Evolutionary conservation across 2,797 vertebrate species (phyloP).

Genomic region (Mormyrus proboscirostris): DNA sequence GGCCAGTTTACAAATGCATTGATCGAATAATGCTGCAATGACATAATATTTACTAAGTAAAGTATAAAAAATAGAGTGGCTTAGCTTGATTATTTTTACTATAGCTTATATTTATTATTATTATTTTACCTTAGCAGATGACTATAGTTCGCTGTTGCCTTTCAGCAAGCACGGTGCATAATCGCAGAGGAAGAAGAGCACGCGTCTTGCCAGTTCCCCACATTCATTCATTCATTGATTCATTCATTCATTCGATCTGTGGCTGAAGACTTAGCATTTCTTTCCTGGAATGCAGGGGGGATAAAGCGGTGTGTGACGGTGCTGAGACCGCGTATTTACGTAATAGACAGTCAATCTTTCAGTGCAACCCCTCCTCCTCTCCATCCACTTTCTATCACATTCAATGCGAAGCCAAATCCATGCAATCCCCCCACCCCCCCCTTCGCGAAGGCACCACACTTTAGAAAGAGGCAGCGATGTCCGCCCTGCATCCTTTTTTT

Average conservation of each 20-base stretch:
- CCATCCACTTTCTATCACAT: slow-evolving; percentile 32
- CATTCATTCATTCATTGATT: neutral
- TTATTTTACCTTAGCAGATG: neutral
- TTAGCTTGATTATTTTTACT: neutral
- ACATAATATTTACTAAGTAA: neutral
- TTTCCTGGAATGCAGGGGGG: slow-evolving; percentile 1
- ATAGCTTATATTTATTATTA: neutral
- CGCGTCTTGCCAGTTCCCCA: neutral
- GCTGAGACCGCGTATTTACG: slow-evolving; percentile 59
- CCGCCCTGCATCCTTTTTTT: slow-evolving; percentile 16
- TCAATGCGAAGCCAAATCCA: slow-evolving; percentile 44
- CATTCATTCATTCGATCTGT: slow-evolving; percentile 10
- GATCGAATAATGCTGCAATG: neutral
- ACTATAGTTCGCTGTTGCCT: neutral
- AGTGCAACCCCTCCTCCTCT: slow-evolving; percentile 48
- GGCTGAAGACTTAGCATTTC: slow-evolving; percentile 12
- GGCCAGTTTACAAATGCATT: neutral
- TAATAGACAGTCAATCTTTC: slow-evolving; percentile 63
- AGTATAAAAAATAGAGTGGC: neutral
- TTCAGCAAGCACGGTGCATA: neutral
- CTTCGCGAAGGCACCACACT: slow-evolving; percentile 53
- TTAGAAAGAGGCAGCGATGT: slow-evolving; percentile 28
- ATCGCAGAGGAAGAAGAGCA: neutral
- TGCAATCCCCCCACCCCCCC: slow-evolving; percentile 42
- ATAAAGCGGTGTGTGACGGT: slow-evolving; percentile 26